Conservation (phyloP, 2,888 invertebrate genomes). For the Keiferia lycopersicella region DNA sequence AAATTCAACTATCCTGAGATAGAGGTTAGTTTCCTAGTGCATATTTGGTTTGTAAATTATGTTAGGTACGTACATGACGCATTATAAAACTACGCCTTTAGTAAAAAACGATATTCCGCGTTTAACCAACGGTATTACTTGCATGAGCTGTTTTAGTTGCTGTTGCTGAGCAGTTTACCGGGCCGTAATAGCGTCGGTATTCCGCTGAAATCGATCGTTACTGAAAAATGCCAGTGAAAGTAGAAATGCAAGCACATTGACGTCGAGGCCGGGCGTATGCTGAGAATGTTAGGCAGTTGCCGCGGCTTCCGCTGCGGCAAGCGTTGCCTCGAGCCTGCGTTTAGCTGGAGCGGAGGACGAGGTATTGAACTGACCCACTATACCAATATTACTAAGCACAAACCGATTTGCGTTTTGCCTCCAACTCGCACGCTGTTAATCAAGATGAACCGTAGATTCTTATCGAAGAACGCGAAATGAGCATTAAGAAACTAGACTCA, state of each 20-base stretch:
- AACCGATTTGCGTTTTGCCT: constrained; percentile 23
- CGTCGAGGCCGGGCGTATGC: constrained; percentile 32
- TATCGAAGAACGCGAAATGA: constrained; percentile 29
- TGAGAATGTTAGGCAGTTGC: constrained; percentile 49
- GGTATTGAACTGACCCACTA: background rate
- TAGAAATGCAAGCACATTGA: constrained; percentile 38
- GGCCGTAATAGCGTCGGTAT: constrained; percentile 28
- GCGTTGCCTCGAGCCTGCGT: constrained; percentile 31
- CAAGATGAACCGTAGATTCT: constrained; percentile 28
- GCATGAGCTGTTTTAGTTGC: constrained; percentile 28
- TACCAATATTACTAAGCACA: constrained; percentile 21
- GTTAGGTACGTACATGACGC: background rate
- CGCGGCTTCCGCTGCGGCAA: constrained; percentile 46
- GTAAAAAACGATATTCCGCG: background rate
- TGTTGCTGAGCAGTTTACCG: constrained; percentile 24
- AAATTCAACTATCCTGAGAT: constrained; percentile 51
- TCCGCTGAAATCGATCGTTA: constrained; percentile 32
- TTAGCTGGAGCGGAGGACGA: constrained; percentile 12
- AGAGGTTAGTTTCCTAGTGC: constrained; percentile 30
- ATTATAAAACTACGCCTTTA: background rate
- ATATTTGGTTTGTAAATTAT: background rate
- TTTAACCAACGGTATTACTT: constrained; percentile 23
- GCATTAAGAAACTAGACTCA: constrained; percentile 27
- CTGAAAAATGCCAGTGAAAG: constrained; percentile 49
- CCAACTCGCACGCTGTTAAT: constrained; percentile 9